Percentiles rank a stretch among this genome's conserved stretches.
Conservation (phyloP, 1,140 invertebrate genomes). For the Leptinotarsa lineolata region DNA sequence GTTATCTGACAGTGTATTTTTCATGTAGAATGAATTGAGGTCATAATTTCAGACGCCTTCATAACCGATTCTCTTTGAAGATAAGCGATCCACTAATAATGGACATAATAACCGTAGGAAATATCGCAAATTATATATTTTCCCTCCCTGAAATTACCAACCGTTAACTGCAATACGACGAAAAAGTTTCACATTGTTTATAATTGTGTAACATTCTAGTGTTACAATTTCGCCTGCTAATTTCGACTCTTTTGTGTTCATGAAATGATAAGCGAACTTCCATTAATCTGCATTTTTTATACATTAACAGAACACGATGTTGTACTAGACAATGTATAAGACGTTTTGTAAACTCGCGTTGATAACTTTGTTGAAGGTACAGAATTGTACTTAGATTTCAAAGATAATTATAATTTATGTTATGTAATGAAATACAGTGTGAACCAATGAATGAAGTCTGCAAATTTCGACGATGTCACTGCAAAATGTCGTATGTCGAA, state of each 20-base stretch:
- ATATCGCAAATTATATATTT: slow-evolving; percentile 9
- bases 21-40: slow-evolving; percentile 3
- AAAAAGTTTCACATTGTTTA: slow-evolving; percentile 5
- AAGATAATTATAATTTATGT: too few relatives aligned
- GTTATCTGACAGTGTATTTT: not conserved
- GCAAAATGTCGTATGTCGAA: too few relatives aligned
- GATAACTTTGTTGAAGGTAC: too few relatives aligned
- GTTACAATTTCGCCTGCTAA: not conserved
- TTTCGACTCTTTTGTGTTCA: not conserved
- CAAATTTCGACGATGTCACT: too few relatives aligned
- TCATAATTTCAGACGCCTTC: slow-evolving; percentile 1
- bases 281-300: too few relatives aligned
- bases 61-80: slow-evolving; percentile 3
- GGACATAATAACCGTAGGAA: not conserved
- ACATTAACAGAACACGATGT: too few relatives aligned
- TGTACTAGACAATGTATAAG: too few relatives aligned
- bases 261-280: too few relatives aligned
- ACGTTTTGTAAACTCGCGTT: too few relatives aligned
- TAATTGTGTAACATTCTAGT: not conserved
- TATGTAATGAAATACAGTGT: too few relatives aligned
- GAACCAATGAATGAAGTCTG: too few relatives aligned
- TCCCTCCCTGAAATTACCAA: not conserved
- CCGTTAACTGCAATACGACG: not conserved
- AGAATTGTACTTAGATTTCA: too few relatives aligned
- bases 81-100: slow-evolving; percentile 6